Percentiles rank a stretch among this genome's conserved stretches.
These are phyloP conservation scores for Cheumatopsyche charites DNA, from an alignment of 1,140 invertebrate species.

Conservation along the genomic window DNA sequence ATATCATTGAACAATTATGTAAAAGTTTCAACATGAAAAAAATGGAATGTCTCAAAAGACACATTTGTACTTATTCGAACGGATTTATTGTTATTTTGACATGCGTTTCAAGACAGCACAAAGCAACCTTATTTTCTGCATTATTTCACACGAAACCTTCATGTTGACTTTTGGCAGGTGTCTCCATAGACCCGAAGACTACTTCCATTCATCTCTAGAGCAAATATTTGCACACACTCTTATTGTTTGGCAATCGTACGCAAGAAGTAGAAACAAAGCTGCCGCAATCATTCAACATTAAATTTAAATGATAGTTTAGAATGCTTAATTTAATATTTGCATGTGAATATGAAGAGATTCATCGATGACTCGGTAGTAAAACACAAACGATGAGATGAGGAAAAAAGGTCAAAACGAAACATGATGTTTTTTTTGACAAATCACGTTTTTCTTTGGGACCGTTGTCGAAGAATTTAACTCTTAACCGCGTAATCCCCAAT, in stretches of 20 bases:
- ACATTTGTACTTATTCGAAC: too few relatives aligned
- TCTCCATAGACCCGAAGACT: background rate
- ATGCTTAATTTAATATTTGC: background rate
- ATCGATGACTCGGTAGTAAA: background rate
- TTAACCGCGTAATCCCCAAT: slow-evolving; percentile 26
- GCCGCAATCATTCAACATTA: background rate
- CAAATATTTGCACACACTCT: slow-evolving; percentile 20
- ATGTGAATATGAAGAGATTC: background rate
- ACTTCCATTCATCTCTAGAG: background rate
- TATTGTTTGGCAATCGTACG: slow-evolving; percentile 4
- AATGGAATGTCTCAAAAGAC: too few relatives aligned
- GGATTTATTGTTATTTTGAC: slow-evolving; percentile 15
- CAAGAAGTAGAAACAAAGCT: background rate
- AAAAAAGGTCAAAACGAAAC: background rate
- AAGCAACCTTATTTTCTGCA: slow-evolving; percentile 17
- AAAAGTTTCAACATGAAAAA: too few relatives aligned
- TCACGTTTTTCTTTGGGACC: slow-evolving; percentile 7
- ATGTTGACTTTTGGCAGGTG: slow-evolving; percentile 14
- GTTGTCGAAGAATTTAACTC: slow-evolving; percentile 24
- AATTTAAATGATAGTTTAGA: background rate
- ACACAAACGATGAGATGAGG: too few relatives aligned
- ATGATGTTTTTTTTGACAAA: slow-evolving; percentile 3
- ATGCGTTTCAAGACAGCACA: background rate
- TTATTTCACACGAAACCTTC: slow-evolving; percentile 21
- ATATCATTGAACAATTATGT: too few relatives aligned